Base-by-base conservation (phyloP, 2,888 invertebrate genomes). In the Phortica magna region DNA sequence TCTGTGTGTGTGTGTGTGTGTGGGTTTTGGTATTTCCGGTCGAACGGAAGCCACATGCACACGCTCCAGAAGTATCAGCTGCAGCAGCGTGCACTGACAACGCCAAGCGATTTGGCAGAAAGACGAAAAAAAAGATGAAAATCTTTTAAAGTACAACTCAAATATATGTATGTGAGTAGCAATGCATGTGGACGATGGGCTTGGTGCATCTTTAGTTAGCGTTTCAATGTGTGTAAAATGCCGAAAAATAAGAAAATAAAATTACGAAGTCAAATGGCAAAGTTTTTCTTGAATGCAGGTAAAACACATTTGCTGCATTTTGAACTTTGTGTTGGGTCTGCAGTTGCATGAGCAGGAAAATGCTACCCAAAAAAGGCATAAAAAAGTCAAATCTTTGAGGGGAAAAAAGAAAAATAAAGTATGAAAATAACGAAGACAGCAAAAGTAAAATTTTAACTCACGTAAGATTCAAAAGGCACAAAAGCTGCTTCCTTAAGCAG, bases 211-310 rank as follows among this genome's bases (percentile, higher is more conserved):
- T 48, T 9, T 9, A 19, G n/a, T 19, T n/a, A 19, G 22, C 19
- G 22, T 61, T 19, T 17, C 17, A 61, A 48, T 48, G 48, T 48
- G 48, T 48, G 48, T 14, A 9, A 31, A 31, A 31, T 31, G 31
- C 31, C 2, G 31, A 31, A 31, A 31, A 31, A 31, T 31, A 67
- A 41, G 53, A 31, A 53, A 81, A n/a, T n/a, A n/a, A n/a, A n/a
- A n/a, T n/a, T n/a, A n/a, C n/a, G 79, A 85, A 87, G 87, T 86
- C 85, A 86, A 87, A 86, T 83, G 83, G 84, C 84, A 87, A 87
- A 87, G 84, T 87, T 87, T 84, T 84, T 22, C 59, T 57, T 17
- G 43, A 68, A 85, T 84, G 81, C 87, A 86, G 87, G 87, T 86
- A 81, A 85, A 85, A 83, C 79, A 84, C 81, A 81, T 80, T 83